Conservation (phyloP, 1,140 invertebrate species). For the Trichonephila inaurata region DNA sequence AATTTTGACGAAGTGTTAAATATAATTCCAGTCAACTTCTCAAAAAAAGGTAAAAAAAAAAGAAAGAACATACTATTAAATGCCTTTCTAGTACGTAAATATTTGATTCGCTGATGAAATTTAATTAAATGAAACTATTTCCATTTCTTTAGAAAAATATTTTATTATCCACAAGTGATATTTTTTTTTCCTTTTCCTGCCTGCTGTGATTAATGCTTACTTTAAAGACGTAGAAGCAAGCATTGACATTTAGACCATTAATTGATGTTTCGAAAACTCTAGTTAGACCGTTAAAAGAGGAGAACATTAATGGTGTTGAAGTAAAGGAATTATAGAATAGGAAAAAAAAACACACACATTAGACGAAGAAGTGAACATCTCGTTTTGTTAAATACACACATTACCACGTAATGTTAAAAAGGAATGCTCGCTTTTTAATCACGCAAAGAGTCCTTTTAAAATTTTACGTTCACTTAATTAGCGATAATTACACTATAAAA, state of each 20-base stretch:
- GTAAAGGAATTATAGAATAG: not conserved
- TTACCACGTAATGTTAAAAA: slow-evolving; percentile 47
- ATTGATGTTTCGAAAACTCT: slow-evolving; percentile 12
- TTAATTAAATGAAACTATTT: too few relatives aligned
- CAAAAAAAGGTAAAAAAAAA: too few relatives aligned
- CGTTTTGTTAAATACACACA: slow-evolving; percentile 44
- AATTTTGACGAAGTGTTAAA: too few relatives aligned
- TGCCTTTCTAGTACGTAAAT: too few relatives aligned
- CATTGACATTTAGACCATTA: slow-evolving; percentile 6
- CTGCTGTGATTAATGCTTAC: too few relatives aligned
- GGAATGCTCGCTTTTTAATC: slow-evolving; percentile 54
- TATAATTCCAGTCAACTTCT: too few relatives aligned
- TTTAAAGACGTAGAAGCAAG: not conserved
- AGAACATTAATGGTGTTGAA: slow-evolving; percentile 2
- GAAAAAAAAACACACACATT: not conserved
- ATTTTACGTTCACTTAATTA: slow-evolving; percentile 73
- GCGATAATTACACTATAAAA: slow-evolving; percentile 69
- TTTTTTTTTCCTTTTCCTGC: too few relatives aligned
- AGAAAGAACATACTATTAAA: too few relatives aligned
- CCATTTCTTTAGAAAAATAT: too few relatives aligned
- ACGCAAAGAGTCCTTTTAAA: slow-evolving; percentile 49
- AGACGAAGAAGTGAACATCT: not conserved
- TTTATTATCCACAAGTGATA: too few relatives aligned
- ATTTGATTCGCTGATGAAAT: too few relatives aligned
- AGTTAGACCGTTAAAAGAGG: not conserved